A percentile compares a stretch with the other conserved stretches of the same genome.
Evolutionary conservation across 1,140 invertebrate species (phyloP).

Genomic region (Epicauta chinensis): DNA sequence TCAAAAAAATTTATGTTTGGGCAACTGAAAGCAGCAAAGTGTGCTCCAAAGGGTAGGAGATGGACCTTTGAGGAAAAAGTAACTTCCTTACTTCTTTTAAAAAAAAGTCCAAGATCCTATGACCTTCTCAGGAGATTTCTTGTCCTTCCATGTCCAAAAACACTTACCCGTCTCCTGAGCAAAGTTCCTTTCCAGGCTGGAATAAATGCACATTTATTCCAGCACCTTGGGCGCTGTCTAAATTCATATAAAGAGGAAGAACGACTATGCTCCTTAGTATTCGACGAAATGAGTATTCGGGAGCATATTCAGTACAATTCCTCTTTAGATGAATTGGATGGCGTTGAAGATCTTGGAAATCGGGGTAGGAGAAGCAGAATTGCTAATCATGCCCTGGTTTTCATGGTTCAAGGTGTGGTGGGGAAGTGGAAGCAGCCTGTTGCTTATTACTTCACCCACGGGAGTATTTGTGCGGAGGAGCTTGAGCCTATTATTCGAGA

Average conservation of each 20-base stretch:
- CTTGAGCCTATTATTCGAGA: too few species aligned
- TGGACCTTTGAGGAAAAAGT: constrained; percentile 17
- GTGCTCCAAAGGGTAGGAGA: not conserved
- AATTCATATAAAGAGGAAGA: constrained; percentile 10
- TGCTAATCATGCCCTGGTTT: constrained; percentile 12
- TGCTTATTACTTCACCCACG: not conserved
- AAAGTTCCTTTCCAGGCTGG: constrained; percentile 16
- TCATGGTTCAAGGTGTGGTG: constrained; percentile 9
- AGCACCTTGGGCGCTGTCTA: constrained; percentile 5
- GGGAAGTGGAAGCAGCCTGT: constrained; percentile 8
- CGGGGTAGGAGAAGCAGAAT: not conserved
- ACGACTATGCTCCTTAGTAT: constrained; percentile 6
- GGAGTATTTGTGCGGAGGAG: too few species aligned
- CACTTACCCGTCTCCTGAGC: constrained; percentile 7
- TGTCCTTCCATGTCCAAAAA: constrained; percentile 6
- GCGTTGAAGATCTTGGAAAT: constrained; percentile 4
- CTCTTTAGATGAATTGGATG: not conserved
- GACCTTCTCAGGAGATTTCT: constrained; percentile 2
- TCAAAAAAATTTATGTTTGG: too few species aligned
- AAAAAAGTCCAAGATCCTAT: constrained; percentile 9
- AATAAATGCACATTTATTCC: constrained; percentile 11
- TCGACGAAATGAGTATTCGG: constrained; percentile 16
- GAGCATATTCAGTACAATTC: constrained; percentile 11
- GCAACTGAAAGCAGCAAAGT: not conserved
- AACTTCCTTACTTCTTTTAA: constrained; percentile 17